Conservation (phyloP, 2,888 invertebrate species). For the Bimastos eiseni region DNA sequence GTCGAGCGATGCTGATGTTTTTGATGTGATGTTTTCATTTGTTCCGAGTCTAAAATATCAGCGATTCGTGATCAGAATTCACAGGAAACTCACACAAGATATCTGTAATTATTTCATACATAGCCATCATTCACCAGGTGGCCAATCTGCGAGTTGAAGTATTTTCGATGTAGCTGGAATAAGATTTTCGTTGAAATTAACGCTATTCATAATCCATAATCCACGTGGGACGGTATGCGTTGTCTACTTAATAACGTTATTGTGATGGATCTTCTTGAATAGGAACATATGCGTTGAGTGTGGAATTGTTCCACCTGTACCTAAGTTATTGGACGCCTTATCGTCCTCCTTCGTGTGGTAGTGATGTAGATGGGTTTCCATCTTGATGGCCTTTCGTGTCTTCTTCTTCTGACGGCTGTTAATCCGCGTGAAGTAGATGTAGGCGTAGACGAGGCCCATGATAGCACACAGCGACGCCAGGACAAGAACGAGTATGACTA, state of each 20-base stretch:
- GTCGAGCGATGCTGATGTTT: background rate
- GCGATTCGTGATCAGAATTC: background rate
- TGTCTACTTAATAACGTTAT: background rate
- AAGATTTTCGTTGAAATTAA: background rate
- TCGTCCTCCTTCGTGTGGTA: slow-evolving; percentile 19
- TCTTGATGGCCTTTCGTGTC: slow-evolving; percentile 1
- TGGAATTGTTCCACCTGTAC: background rate
- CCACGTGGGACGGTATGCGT: background rate
- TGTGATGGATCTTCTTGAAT: slow-evolving; percentile 27
- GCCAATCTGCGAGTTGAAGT: background rate
- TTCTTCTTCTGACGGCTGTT: slow-evolving; percentile 30
- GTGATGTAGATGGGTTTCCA: background rate
- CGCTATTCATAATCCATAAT: background rate
- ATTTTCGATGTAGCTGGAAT: background rate
- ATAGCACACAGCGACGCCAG: slow-evolving; percentile 40
- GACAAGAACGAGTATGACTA: slow-evolving; percentile 40
- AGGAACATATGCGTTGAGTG: slow-evolving; percentile 36
- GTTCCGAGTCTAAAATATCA: background rate
- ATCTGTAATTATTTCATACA: background rate
- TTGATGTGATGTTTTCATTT: background rate
- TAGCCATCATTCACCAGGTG: background rate
- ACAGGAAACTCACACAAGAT: background rate
- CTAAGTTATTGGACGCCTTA: background rate
- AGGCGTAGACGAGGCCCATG: slow-evolving; percentile 42
- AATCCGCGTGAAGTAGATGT: slow-evolving; percentile 42